Evolutionary conservation across 2,888 invertebrate species (phyloP), one percentile per base, ranked within the genome.

Genomic region (Campoplex nolae): DNA sequence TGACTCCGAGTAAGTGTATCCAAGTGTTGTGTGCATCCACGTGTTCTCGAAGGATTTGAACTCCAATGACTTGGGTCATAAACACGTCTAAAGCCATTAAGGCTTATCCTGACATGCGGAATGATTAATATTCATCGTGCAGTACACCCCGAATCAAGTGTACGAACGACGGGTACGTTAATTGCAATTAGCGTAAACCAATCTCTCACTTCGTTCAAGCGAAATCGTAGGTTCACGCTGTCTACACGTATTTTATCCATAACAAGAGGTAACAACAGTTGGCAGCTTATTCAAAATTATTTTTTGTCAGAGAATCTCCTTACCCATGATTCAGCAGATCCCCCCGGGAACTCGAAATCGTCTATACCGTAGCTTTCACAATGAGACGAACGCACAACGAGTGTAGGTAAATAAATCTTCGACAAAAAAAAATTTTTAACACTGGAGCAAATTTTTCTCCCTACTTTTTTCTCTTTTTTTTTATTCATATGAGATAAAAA

Each of bases 61-160:
- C 8, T 54, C n/a, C 38, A 35, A 45, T 16, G 73, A 56, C 73
- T 11, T 13, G 54, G 71, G 65, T 83, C 48, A 67, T 16, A 32
- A 73, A 80, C 80, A 54, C 79, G 83, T 45, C 76, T 51, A 65
- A 73, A 48, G 67, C 45, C 32, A 80, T 83, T 80, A 79, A 56
- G 18, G 42, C 51, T 56, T 16, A 32, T 54, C 58, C 77, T 71
- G 38, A 70, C 42, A 77, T 56, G 68, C n/a, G 28, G 42, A 68
- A 82, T 65, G 23, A 84, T 84, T 75, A 84, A 87, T 84, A 82
- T 84, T 87, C 87, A 84, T 77, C 73, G 56, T 56, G 18, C 32
- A 16, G 67, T 35, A 38, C 38, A 11, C 23, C 38, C 13, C 65
- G 38, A 28, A 73, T 76, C n/a, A 38, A 56, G 65, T 58, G 8